These are phyloP conservation scores for Poecilia picta DNA, from an alignment of 2,797 vertebrate species.

Conservation along the genomic window DNA sequence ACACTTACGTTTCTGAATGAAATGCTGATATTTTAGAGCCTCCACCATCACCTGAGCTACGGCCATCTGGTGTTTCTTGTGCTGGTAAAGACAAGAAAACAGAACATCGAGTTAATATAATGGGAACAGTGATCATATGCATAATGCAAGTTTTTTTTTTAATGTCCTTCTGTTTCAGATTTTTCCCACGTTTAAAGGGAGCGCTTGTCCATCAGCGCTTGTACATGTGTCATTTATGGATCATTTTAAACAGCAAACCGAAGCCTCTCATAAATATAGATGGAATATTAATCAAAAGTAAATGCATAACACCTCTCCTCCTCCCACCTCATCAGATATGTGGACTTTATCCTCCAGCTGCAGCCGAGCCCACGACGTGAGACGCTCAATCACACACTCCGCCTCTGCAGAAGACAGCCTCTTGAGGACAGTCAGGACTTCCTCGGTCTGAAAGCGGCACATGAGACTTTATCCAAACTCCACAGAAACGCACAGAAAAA, in stretches of 20 bases:
- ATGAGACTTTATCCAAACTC: background rate
- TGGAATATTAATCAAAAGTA: background rate
- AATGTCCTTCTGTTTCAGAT: background rate
- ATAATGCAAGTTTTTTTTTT: background rate
- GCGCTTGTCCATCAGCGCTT: background rate
- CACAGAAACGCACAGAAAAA: background rate
- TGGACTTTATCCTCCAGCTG: slow-evolving; percentile 84
- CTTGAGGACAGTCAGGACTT: slow-evolving; percentile 83
- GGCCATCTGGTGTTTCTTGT: slow-evolving; percentile 82
- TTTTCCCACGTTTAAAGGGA: background rate
- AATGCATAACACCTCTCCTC: background rate
- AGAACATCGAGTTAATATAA: slow-evolving; percentile 10
- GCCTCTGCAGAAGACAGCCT: slow-evolving; percentile 80
- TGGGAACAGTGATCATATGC: background rate
- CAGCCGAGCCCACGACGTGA: slow-evolving; percentile 86
- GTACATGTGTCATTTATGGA: background rate
- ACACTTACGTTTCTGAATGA: slow-evolving; percentile 85
- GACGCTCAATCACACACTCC: slow-evolving; percentile 84
- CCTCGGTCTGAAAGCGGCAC: slow-evolving; percentile 81
- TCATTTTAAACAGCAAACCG: background rate
- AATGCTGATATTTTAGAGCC: slow-evolving; percentile 84
- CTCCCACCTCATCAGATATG: slow-evolving; percentile 84
- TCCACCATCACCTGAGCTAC: slow-evolving; percentile 86
- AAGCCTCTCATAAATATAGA: background rate
- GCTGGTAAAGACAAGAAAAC: slow-evolving; percentile 67